Base-by-base conservation (phyloP, 1,140 invertebrate species). In the Diachasmimorpha longicaudata region DNA sequence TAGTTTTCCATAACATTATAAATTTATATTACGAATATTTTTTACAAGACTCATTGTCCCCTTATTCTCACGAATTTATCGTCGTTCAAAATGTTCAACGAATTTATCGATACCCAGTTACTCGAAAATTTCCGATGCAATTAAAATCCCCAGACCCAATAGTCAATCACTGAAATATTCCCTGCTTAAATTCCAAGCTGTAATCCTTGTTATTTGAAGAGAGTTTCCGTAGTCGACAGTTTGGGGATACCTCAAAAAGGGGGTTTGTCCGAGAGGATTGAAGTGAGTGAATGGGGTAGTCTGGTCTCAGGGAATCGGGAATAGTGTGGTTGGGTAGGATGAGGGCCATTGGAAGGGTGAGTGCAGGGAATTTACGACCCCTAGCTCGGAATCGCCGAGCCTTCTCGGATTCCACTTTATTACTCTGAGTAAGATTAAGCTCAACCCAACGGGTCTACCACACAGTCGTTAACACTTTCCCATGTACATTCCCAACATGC, bases 381-480 rank as follows among this genome's bases (percentile, higher is more conserved):
- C 73, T 76, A 72, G 69, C 36, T 79, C 75, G 76, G 76, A 79
- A 82, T 82, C 78, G 81, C 76, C 78, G 77, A 81, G 79, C 79
- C 80, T 80, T 80, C 79, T 81, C 79, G 76, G 78, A 79, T 79
- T 81, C 79, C 77, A 81, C 81, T 83, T 83, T 83, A 83, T 83
- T 83, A 83, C 80, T 80, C 80, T 79, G 79, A 83, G 80, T 78
- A 80, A 82, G 80, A 82, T 81, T 77, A 77, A 74, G 74, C 69
- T 76, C 42, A 70, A 55, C 68, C 44, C 74, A 31, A 75, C 68
- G 58, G 74, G 74, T 76, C 68, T 71, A 76, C 74, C 74, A 19
- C 74, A 76, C 37, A 25, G 52, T 76, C 68, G 55, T 76, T 76
- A 76, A 76, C 69, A 70, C 69, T 66, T 46, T 71, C 69, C 46